These are phyloP conservation scores for Paratilapia polleni DNA, from an alignment of 2,113 vertebrate genomes.

Conservation along the genomic window DNA sequence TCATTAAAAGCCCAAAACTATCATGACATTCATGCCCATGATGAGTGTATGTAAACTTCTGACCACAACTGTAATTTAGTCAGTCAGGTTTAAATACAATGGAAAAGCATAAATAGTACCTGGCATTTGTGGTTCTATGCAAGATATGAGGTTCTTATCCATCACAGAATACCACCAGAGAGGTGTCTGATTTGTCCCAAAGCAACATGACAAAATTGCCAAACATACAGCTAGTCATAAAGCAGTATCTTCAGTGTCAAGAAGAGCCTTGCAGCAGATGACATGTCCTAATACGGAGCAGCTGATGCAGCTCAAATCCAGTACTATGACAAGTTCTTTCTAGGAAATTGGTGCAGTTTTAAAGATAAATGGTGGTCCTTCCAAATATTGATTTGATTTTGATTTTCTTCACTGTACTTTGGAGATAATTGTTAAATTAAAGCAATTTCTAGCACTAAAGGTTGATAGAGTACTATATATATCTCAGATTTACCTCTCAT, in stretches of 20 bases:
- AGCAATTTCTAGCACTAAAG: background rate
- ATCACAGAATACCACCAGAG: too few species aligned
- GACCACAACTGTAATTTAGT: too few species aligned
- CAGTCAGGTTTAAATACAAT: background rate
- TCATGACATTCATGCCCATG: too few species aligned
- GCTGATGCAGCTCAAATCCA: background rate
- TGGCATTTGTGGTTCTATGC: background rate
- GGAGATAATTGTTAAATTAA: background rate
- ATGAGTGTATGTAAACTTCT: too few species aligned
- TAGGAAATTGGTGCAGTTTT: too few species aligned
- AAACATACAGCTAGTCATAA: rapidly evolving
- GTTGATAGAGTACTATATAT: background rate
- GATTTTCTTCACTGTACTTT: background rate
- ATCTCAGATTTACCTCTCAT: background rate
- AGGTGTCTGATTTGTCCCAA: background rate
- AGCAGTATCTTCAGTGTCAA: background rate
- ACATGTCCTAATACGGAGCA: background rate
- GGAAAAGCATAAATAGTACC: background rate
- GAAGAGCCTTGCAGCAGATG: background rate
- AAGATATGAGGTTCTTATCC: background rate
- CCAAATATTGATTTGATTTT: background rate
- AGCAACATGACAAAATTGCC: background rate
- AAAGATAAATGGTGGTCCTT: background rate
- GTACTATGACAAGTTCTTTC: background rate
- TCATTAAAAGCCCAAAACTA: too few species aligned